phyloP scores from a whole-genome alignment of 2,113 vertebrate genomes.

The Etheostoma cragini region DNA sequence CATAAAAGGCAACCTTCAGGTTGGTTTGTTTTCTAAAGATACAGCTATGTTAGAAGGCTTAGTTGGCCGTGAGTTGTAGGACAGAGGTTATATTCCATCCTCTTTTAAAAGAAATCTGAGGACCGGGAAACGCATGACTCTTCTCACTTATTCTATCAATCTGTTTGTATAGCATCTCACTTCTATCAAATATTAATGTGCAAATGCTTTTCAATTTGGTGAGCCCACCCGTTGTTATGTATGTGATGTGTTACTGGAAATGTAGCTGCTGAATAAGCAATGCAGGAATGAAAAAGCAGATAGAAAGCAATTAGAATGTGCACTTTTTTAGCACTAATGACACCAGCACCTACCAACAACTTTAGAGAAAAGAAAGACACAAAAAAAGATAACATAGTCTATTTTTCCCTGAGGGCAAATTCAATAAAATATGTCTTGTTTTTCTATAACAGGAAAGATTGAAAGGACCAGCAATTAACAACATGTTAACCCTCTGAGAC shows the following conservation, averaged over 20 bases:
- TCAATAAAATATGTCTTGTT: no score
- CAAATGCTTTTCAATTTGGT: slow-evolving; percentile 36
- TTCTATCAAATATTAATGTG: slow-evolving; percentile 40
- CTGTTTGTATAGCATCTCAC: slow-evolving; percentile 23
- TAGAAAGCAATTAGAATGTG: background rate
- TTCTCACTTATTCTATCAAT: slow-evolving; percentile 24
- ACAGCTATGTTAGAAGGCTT: slow-evolving; percentile 8
- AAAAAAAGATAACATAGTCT: no score
- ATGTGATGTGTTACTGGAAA: slow-evolving; percentile 24
- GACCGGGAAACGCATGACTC: background rate
- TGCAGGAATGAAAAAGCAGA: slow-evolving; percentile 10
- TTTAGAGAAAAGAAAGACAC: background rate
- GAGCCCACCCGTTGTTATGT: slow-evolving; percentile 37
- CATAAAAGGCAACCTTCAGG: slow-evolving; percentile 95
- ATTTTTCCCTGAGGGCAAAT: no score
- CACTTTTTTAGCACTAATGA: background rate
- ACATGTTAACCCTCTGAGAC: background rate
- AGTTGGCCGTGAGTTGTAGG: slow-evolving; percentile 3
- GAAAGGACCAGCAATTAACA: slow-evolving; percentile 4
- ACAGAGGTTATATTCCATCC: slow-evolving; percentile 1
- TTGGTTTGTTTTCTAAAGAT: slow-evolving; percentile 74
- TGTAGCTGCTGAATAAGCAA: slow-evolving; percentile 29
- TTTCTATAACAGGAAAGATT: background rate
- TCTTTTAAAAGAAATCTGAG: background rate
- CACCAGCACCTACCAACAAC: background rate